Conservation (phyloP, 2,797 vertebrate species). For the Propithecus deckenii region DNA sequence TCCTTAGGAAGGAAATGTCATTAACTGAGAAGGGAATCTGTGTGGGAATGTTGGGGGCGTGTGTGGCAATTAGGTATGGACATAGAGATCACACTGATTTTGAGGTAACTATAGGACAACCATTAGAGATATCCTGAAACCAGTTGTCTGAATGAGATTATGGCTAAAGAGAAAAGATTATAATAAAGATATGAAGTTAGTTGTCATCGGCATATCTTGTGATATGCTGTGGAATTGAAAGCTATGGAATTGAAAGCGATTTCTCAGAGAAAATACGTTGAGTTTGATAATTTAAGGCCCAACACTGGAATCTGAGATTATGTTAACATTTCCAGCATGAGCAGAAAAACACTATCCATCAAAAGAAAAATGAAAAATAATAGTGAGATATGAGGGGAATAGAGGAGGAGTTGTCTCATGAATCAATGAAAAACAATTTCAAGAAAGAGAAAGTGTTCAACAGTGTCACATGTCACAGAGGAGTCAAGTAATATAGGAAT, state of each 20-base stretch:
- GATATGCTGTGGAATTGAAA: not conserved
- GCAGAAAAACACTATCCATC: not conserved
- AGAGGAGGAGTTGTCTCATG: not conserved
- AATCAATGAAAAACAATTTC: not conserved
- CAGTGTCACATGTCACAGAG: too few species aligned
- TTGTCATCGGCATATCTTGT: not conserved
- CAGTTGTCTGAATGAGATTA: not conserved
- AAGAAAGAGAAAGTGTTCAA: not conserved
- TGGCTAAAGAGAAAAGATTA: not conserved
- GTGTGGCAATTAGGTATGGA: not conserved
- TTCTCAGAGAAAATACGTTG: not conserved
- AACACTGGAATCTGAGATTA: not conserved
- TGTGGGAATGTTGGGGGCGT: not conserved
- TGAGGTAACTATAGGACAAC: not conserved
- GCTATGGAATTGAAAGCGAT: not conserved
- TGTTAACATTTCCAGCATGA: not conserved
- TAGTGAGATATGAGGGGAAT: not conserved
- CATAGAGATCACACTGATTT: not conserved
- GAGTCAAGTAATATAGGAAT: not conserved
- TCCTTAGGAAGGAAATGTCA: not conserved
- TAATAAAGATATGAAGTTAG: not conserved
- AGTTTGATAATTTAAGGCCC: not conserved
- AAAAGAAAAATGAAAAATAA: not conserved
- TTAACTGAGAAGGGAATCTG: not conserved
- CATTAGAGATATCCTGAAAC: not conserved